Evolutionary conservation across 2,113 vertebrate species (phyloP), one percentile per base, ranked within the genome.

Genomic region (Chlamydotis undulata): DNA sequence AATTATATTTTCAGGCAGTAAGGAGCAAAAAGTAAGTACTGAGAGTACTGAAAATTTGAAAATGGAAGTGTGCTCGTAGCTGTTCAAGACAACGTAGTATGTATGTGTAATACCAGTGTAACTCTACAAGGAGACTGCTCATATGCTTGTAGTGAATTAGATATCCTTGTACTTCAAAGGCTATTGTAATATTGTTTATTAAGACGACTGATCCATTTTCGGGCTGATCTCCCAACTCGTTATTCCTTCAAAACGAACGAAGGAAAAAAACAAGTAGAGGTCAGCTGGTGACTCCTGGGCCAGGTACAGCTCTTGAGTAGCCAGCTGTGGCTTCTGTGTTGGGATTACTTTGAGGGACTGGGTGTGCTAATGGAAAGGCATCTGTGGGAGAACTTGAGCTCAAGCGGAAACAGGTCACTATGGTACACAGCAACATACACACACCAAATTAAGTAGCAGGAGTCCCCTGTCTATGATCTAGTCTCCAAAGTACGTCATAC

Each of bases 361-460:
- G 52, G 83, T 94, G 80, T 79, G 73, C 83, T 83, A 47, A 64
- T 53, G 47, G 78, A 47, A 77, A 91, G 75, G 84, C 78, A 65
- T 73, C 75, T 80, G 82, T 87, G 78, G 71, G 71, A 94, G 60
- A 93, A 76, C 75, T 67, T 1, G 4, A 86, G 93, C 83, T 83
- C 45, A 80, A 89, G 79, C 91, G 94, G 89, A 95, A 94, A 79
- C 73, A 29, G 80, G 89, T 96, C 94, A 79, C 94, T 94, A 92
- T 91, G 91, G 69, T 84, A 79, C 95, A 87, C 91, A 89, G 95
- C 87, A 95, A 94, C 77, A 94, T 39, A 94, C 91, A 95, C 73
- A 82, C 45, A 86, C 95, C 94, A 96, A 94, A 94, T 95, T 94
- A 97, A 95, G 95, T 56, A 87, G 56, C 61, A 78, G 91, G 94